A percentile compares a stretch with the other conserved stretches of the same genome.
Conservation (phyloP, 2,888 invertebrate species). For the Lacanobia wlatinum region DNA sequence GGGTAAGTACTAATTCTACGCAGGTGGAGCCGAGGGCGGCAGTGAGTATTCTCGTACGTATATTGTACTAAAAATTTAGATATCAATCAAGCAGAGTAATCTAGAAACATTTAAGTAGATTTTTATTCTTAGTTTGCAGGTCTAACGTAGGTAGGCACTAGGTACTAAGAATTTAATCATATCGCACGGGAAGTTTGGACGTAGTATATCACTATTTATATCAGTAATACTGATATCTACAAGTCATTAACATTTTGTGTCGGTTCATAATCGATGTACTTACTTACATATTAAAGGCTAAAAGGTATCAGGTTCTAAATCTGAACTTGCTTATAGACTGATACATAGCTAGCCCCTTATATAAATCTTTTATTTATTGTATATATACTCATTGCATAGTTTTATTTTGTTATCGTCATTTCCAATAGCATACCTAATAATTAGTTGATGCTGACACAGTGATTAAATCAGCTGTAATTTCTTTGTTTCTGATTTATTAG, state of each 20-base stretch:
- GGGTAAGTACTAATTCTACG: too few species aligned
- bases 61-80: too few species aligned
- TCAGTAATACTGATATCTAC: conserved; percentile 39
- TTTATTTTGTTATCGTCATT: conserved; percentile 12
- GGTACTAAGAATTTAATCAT: conserved; percentile 18
- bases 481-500: conserved; percentile 9
- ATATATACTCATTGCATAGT: conserved; percentile 2
- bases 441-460: neutral
- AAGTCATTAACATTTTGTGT: conserved; percentile 27
- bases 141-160: neutral
- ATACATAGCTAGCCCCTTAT: conserved; percentile 18
- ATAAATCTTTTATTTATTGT: conserved; percentile 23
- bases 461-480: neutral
- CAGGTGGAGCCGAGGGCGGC: too few species aligned
- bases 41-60: too few species aligned
- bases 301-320: conserved; percentile 30
- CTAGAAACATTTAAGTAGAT: neutral
- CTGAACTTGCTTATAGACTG: conserved; percentile 17
- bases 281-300: conserved; percentile 22
- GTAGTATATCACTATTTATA: conserved; percentile 30
- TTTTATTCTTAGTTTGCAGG: neutral
- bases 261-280: conserved; percentile 14
- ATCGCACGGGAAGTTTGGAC: conserved; percentile 21
- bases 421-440: neutral
- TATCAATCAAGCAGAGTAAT: neutral